Percentiles rank a stretch among this genome's conserved stretches.
Conservation (phyloP, 2,113 vertebrate genomes). For the Strix uralensis region DNA sequence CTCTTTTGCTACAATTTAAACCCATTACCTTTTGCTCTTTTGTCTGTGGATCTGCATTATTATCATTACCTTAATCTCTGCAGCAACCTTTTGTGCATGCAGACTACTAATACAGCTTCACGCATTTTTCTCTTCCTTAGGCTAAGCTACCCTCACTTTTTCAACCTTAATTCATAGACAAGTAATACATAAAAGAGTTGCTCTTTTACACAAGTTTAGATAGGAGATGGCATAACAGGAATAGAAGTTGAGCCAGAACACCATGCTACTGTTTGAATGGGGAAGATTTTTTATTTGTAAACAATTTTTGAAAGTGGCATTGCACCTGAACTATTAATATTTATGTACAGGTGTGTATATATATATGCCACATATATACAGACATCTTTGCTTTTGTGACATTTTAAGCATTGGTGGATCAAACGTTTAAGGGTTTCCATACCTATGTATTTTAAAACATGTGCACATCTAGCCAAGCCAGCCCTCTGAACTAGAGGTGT, state of each 20-base stretch:
- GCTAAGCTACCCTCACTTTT: background rate
- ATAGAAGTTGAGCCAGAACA: background rate
- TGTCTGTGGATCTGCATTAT: background rate
- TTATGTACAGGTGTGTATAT: background rate
- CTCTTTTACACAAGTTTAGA: background rate
- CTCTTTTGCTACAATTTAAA: background rate
- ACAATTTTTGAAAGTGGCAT: background rate
- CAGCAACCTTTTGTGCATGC: background rate
- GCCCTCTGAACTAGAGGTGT: background rate
- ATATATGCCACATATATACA: background rate
- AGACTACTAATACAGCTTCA: background rate
- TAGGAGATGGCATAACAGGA: background rate
- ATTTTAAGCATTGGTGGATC: background rate
- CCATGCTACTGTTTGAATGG: background rate
- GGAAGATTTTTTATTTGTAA: background rate
- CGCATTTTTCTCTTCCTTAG: background rate
- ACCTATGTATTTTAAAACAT: background rate
- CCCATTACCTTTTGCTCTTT: background rate
- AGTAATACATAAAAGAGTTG: rapidly evolving
- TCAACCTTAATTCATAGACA: background rate
- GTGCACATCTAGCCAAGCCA: background rate
- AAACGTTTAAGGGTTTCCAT: background rate
- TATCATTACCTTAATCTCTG: background rate
- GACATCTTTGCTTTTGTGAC: background rate
- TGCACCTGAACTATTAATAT: background rate